Base-by-base conservation (phyloP, 1,140 invertebrate species). In the Drosophila lacertosa region DNA sequence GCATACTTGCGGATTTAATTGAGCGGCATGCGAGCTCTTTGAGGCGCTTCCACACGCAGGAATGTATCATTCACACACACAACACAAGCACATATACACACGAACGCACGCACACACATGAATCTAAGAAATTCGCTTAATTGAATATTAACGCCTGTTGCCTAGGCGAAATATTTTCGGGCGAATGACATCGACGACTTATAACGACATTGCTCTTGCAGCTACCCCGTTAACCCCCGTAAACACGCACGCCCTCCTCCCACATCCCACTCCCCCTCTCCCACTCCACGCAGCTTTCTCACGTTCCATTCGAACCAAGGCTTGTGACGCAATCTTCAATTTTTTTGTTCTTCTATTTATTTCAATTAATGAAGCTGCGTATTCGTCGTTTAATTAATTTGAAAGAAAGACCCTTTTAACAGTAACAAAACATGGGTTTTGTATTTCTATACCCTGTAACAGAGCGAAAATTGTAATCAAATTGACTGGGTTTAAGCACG, bases 71-170 rank as follows among this genome's bases (percentile, higher is more conserved):
- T 65, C 32, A 57, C 32, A 64, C 32, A 29, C 26, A 22, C 6
- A 26, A 16, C 63, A n/a, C 16, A 24, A 18, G 2, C 18, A 53
- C 64, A 44, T 5, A 53, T 15, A 55, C 16, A 39, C 35, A 16
- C 16, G 15, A 29, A 32, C 16, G 29, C n/a, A 7, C 32, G 16
- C 39, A 9, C 9, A 0, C 5, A 29, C 18, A 16, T 9, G 24
- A 18, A 20, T 32, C 42, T 10, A 26, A 64, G 51, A 70, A 64
- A 64, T 50, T 64, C 59, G 44, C 20, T 70, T 70, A 70, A 70
- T 70, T 70, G 67, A 64, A 70, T 64, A 70, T 70, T 70, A 70
- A 70, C 67, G 67, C 60, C 60, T 64, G 33, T 64, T 70, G 42
- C 33, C 67, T 50, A 64, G 44, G 26, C 59, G 35, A 69, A 69